Evolutionary conservation across 1,140 invertebrate genomes (phyloP), one percentile per base, ranked within the genome.

Genomic region (Pogonus chalceus): DNA sequence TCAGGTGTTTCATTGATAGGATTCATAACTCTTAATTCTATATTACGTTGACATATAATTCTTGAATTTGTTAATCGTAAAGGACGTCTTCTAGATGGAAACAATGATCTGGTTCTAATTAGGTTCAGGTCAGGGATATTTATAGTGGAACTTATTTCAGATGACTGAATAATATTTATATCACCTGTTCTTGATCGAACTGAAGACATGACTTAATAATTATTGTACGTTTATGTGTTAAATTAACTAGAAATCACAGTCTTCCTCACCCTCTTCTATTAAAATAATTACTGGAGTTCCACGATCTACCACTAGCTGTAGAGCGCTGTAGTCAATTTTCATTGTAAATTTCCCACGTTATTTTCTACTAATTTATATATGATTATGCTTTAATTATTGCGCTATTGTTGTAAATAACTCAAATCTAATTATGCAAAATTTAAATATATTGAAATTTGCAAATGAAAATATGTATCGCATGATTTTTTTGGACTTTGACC

Each of bases 131-230:
- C n/a, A 39, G 52, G 31, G 39, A 56, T 55, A 61, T 26, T 58
- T 49, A 37, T 64, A 62, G 26, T 58, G 51, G 63, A 65, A 22
- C 59, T 62, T 37, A 67, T 56, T 58, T 60, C 52, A 37, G 53
- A 48, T 46, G 55, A 62, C 46, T 67, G 65, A 52, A 65, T 58
- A 51, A 51, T 39, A 60, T 60, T 57, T 58, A 60, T 60, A 63
- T 62, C 64, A 43, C 37, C 37, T 43, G 37, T 18, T 10, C 18
- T 12, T 43, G 9, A 4, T 43, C 37, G 3, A 12, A 9, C 18
- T 43, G 37, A 12, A 10, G 37, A 3, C 37, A 43, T 43, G 7
- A 12, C 18, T 12, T 10, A 43, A 12, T 18, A 43, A 43, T 43
- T 43, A 43, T 9, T 9, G 18, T 43, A 43, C n/a, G n/a, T n/a